Percentiles rank a stretch among this genome's conserved stretches.
Evolutionary conservation across 2,888 invertebrate species (phyloP).

Genomic region (Xylota sylvarum): DNA sequence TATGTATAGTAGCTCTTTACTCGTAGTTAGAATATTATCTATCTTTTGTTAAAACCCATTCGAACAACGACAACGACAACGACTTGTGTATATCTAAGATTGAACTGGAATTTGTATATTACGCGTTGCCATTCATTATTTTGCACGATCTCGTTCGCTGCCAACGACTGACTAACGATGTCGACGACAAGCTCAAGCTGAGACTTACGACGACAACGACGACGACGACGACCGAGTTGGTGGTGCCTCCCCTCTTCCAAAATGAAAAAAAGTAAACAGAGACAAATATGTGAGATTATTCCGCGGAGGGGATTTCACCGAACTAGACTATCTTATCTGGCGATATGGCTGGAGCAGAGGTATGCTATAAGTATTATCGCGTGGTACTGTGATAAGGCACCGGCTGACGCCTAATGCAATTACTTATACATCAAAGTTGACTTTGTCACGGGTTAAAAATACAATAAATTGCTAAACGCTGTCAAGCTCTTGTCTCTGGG

Average conservation of each 20-base stretch:
- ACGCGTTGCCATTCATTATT: conserved; percentile 69
- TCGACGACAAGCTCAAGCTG: conserved; percentile 64
- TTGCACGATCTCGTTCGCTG: conserved; percentile 68
- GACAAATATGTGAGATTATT: conserved; percentile 44
- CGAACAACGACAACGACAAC: conserved; percentile 3
- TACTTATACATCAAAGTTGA: conserved; percentile 14
- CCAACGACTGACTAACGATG: conserved; percentile 67
- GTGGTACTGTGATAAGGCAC: conserved; percentile 44
- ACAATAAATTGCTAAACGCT: conserved; percentile 8
- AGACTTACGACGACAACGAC: conserved; percentile 27
- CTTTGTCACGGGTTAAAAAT: conserved; percentile 31
- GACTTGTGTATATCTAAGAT: conserved; percentile 41
- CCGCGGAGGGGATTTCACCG: conserved; percentile 31
- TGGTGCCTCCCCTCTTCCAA: conserved; percentile 21
- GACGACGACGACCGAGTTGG: conserved; percentile 21
- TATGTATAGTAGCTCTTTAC: conserved; percentile 5
- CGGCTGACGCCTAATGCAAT: conserved; percentile 30
- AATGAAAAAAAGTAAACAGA: conserved; percentile 61
- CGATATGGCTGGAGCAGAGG: conserved; percentile 16
- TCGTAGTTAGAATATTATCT: conserved; percentile 1
- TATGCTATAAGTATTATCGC: conserved; percentile 30
- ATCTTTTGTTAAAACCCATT: conserved; percentile 51
- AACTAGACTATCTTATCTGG: conserved; percentile 64
- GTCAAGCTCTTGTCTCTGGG: conserved; percentile 14
- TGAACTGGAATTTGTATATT: conserved; percentile 59